A percentile compares a stretch with the other conserved stretches of the same genome.
Conservation (phyloP, 2,888 invertebrate genomes). For the Lithosia quadra region DNA sequence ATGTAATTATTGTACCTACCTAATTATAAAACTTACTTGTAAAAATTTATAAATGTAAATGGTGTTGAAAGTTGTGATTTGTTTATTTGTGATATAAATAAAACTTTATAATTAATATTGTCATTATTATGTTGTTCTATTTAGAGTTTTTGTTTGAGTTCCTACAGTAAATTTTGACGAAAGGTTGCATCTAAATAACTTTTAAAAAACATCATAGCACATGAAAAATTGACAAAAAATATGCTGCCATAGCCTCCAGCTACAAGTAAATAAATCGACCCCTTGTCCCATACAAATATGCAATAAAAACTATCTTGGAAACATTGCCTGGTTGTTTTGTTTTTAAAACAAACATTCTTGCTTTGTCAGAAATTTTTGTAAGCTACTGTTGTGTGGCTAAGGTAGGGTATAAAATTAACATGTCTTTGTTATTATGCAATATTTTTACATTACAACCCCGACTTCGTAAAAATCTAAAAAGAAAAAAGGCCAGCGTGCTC, state of each 20-base stretch:
- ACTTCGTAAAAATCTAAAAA: too few species aligned
- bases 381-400: constrained; percentile 34
- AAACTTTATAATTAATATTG: too few species aligned
- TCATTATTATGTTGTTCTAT: too few species aligned
- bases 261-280: constrained; percentile 61
- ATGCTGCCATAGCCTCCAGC: constrained; percentile 46
- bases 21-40: too few species aligned
- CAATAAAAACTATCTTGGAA: constrained; percentile 59
- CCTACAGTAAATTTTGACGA: background rate
- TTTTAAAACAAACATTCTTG: constrained; percentile 53
- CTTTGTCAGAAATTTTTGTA: constrained; percentile 32
- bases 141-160: too few species aligned
- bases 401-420: background rate
- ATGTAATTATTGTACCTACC: too few species aligned
- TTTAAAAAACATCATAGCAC: background rate
- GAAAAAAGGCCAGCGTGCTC: too few species aligned
- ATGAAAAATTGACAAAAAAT: background rate
- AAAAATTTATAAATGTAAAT: too few species aligned
- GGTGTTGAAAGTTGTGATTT: too few species aligned
- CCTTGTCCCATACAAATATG: constrained; percentile 62
- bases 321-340: constrained; percentile 45
- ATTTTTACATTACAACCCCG: background rate
- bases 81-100: too few species aligned
- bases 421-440: background rate
- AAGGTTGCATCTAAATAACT: background rate